Evolutionary conservation across 2,888 invertebrate genomes (phyloP).

Genomic region (Caenorhabditis panamensis): DNA sequence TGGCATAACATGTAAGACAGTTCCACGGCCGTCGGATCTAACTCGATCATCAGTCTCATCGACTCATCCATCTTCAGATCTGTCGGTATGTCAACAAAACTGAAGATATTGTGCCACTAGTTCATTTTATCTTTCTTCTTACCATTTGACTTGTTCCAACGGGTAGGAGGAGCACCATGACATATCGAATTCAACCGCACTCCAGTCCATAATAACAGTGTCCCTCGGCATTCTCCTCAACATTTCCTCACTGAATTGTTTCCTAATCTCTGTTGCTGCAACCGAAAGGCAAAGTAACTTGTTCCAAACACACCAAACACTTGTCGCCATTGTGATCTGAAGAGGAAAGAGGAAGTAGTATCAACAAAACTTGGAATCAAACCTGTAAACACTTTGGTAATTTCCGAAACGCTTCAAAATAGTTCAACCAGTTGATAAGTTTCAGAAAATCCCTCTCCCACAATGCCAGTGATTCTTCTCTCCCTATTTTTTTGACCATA

Average conservation of each 20-base stretch:
- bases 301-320: conserved; percentile 23
- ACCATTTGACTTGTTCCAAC: background rate
- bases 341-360: background rate
- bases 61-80: conserved; percentile 2
- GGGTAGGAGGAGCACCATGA: conserved; percentile 3
- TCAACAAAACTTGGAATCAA: background rate
- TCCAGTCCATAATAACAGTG: background rate
- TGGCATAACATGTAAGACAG: conserved; percentile 60
- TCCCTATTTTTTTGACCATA: background rate
- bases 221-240: background rate
- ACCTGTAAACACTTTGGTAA: conserved; percentile 37
- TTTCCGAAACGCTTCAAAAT: conserved; percentile 28
- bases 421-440: conserved; percentile 38
- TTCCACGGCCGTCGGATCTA: conserved; percentile 48
- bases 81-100: background rate
- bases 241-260: background rate
- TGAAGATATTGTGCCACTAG: background rate
- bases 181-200: background rate
- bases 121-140: background rate
- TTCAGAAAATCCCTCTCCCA: conserved; percentile 21
- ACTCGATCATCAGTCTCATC: conserved; percentile 19
- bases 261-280: background rate
- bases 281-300: conserved; percentile 4
- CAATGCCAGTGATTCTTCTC: background rate
- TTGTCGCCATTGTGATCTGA: conserved; percentile 30